These are phyloP conservation scores for Trochalopteron elliotii DNA, from an alignment of 2,113 vertebrate species.

Conservation along the genomic window DNA sequence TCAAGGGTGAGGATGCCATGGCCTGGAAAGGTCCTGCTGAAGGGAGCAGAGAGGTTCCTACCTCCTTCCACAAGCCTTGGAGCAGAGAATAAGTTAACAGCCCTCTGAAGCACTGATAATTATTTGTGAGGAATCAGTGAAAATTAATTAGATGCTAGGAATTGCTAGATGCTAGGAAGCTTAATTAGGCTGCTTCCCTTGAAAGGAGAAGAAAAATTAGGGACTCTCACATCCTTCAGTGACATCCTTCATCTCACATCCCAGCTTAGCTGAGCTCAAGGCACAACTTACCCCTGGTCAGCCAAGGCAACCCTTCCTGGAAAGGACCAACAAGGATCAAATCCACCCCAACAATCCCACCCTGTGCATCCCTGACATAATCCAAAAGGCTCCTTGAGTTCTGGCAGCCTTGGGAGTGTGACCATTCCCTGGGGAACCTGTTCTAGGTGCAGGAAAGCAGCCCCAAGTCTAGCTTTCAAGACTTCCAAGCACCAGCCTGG, in stretches of 20 bases:
- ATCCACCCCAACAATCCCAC: background rate
- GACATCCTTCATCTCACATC: too few relatives aligned
- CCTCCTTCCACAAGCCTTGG: background rate
- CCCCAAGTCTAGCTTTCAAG: too few relatives aligned
- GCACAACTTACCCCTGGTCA: background rate
- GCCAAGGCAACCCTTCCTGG: fast-evolving
- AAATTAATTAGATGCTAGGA: background rate
- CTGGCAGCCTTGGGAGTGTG: background rate
- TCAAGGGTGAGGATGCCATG: background rate
- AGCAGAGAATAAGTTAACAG: background rate
- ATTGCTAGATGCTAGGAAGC: background rate
- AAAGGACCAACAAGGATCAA: background rate
- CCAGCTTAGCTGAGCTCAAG: background rate
- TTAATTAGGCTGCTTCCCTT: background rate
- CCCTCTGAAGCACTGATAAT: background rate
- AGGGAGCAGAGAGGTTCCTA: background rate
- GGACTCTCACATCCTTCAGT: background rate
- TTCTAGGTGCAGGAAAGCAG: background rate
- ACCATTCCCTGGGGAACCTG: background rate
- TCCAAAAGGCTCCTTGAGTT: background rate
- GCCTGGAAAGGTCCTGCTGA: background rate
- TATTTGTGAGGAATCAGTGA: background rate
- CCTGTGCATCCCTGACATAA: background rate
- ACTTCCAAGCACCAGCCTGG: fast-evolving
- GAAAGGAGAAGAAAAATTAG: background rate